phyloP scores from a whole-genome alignment of 37 sponge, comb jelly and placozoan species.

The Cliona cf. orientalis region DNA sequence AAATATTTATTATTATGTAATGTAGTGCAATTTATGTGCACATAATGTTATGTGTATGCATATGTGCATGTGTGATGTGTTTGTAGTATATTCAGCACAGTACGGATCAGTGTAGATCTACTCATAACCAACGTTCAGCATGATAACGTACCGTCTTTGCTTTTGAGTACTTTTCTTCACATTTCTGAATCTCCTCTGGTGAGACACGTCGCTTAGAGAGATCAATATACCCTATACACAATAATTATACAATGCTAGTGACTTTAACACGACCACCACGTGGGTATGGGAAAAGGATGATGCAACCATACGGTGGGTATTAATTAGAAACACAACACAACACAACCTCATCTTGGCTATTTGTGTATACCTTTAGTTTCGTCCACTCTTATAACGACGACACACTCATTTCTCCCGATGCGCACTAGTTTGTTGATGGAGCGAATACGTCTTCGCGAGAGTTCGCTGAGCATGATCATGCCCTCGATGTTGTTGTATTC shows the following conservation, averaged over 20 bases:
- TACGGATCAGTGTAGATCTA: not conserved
- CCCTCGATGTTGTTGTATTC: constrained; percentile 98
- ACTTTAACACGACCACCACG: too few relatives aligned
- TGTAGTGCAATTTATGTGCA: too few relatives aligned
- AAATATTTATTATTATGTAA: not conserved
- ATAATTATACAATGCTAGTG: too few relatives aligned
- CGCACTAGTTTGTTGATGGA: constrained; percentile 97
- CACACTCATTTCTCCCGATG: constrained; percentile 98
- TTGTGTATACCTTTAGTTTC: constrained; percentile 86
- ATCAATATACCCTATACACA: constrained; percentile 89
- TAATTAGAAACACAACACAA: not conserved
- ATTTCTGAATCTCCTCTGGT: constrained; percentile 93
- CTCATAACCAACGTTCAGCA: not conserved
- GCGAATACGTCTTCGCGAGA: constrained; percentile 91
- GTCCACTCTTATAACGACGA: constrained; percentile 97
- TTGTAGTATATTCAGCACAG: not conserved
- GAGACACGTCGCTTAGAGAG: constrained; percentile 96
- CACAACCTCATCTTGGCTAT: too few relatives aligned
- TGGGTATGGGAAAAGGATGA: not conserved
- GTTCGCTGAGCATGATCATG: constrained; percentile 98
- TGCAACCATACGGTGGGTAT: not conserved
- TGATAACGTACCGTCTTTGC: constrained; percentile 81
- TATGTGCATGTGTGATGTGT: not conserved
- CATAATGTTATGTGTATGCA: too few relatives aligned
- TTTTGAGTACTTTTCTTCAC: constrained; percentile 95